Evolutionary conservation across 1,140 invertebrate genomes (phyloP).

Genomic region (Dendroctonus valens): DNA sequence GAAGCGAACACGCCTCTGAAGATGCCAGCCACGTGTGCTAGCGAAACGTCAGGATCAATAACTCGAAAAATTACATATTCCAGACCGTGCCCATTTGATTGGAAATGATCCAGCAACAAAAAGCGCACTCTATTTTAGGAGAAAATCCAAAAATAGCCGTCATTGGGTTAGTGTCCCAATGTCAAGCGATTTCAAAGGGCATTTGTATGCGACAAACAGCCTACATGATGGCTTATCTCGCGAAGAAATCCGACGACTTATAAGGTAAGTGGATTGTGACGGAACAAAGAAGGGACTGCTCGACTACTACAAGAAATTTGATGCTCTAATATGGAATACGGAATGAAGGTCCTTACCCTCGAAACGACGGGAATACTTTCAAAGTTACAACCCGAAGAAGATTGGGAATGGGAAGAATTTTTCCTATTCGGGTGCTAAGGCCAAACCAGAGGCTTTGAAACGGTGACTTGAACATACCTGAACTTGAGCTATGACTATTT

Average conservation of each 20-base stretch:
- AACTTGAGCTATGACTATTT: no score
- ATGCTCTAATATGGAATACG: constrained; percentile 22
- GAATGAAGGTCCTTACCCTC: constrained; percentile 19
- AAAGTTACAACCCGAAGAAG: neutral
- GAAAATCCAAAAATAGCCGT: constrained; percentile 4
- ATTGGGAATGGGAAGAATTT: no score
- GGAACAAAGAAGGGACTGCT: constrained; percentile 22
- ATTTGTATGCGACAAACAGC: constrained; percentile 21
- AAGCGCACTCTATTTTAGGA: no score
- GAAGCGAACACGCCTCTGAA: no score
- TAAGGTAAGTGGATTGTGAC: constrained; percentile 24
- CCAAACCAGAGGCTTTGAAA: no score
- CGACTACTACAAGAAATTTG: constrained; percentile 22
- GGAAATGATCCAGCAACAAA: no score
- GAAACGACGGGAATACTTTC: neutral
- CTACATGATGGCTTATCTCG: constrained; percentile 14
- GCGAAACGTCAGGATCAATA: no score
- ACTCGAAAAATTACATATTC: no score
- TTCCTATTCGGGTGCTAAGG: no score
- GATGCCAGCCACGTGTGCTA: no score
- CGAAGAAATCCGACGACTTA: constrained; percentile 18
- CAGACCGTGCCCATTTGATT: no score
- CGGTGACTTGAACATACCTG: no score
- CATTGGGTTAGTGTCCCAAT: constrained; percentile 22
- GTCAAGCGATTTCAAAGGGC: constrained; percentile 15